A percentile compares a stretch with the other conserved stretches of the same genome.
Conservation (phyloP, 1,140 invertebrate genomes). For the Aethina tumida region DNA sequence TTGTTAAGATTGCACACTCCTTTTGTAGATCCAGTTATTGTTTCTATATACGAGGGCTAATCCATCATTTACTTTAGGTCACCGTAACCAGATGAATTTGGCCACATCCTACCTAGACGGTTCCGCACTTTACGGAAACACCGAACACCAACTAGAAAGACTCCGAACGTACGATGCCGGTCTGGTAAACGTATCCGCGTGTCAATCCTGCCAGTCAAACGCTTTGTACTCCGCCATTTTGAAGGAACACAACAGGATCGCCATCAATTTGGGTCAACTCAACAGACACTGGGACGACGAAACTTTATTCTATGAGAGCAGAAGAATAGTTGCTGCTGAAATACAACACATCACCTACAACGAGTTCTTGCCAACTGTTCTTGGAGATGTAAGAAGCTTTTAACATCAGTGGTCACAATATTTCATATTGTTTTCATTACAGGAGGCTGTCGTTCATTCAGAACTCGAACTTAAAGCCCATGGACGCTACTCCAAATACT, state of each 20-base stretch:
- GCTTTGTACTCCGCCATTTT: slow-evolving; percentile 57
- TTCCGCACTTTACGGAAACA: slow-evolving; percentile 75
- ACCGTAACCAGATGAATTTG: slow-evolving; percentile 77
- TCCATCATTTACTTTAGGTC: slow-evolving; percentile 38
- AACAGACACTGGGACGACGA: slow-evolving; percentile 84
- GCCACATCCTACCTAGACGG: slow-evolving; percentile 81
- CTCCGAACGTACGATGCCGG: slow-evolving; percentile 67
- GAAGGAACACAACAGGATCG: slow-evolving; percentile 76
- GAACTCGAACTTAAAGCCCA: slow-evolving; percentile 50
- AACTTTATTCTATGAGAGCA: slow-evolving; percentile 66
- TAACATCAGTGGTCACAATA: background rate
- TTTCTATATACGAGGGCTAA: slow-evolving; percentile 1
- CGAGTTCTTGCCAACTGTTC: slow-evolving; percentile 70
- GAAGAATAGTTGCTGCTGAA: slow-evolving; percentile 63
- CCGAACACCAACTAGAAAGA: slow-evolving; percentile 52
- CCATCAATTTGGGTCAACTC: slow-evolving; percentile 53
- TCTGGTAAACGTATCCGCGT: slow-evolving; percentile 51
- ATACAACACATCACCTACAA: slow-evolving; percentile 83
- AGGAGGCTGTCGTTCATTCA: slow-evolving; percentile 54
- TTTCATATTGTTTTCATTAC: slow-evolving; percentile 15
- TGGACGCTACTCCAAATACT: slow-evolving; percentile 68
- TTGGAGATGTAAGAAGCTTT: slow-evolving; percentile 48
- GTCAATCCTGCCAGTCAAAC: slow-evolving; percentile 42
- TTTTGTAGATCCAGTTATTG: background rate
- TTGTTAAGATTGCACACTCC: background rate